Evolutionary conservation across 2,888 invertebrate genomes (phyloP), one percentile per base, ranked within the genome.

Genomic region (Drosophila kambysellisi): DNA sequence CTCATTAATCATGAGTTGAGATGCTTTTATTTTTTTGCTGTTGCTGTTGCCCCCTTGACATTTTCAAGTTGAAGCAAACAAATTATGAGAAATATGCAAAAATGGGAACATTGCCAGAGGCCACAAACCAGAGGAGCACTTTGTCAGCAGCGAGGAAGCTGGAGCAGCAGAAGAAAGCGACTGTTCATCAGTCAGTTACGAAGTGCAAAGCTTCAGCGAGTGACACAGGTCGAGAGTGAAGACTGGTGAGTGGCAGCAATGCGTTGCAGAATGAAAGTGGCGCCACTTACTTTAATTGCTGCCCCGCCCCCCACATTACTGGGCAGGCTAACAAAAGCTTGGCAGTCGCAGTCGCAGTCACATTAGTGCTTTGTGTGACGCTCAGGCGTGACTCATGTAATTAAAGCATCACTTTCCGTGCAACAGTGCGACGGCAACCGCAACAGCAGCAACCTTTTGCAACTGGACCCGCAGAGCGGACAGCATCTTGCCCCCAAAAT

Each of bases 201-300:
- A 53, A 62, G 57, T 41, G 62, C 43, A 62, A 39, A 65, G 53
- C 62, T 57, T 59, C 29, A 62, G 54, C 56, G 64, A 72, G 56
- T 41, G 32, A 50, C 65, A 65, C 58, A 54, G 37, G 62, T 48
- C 37, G 15, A 29, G 15, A 29, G 33, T 33, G 29, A 29, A 64
- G 20, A 48, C 37, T 29, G 57, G 37, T 52, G 58, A 57, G 70
- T 66, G 63, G 67, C 73, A 72, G 50, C 63, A 70, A 61, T 41
- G 76, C 76, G 66, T 56, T 70, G 72, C 77, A 69, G 66, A 71
- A 68, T 66, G 75, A 82, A 83, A 86, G 83, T 88, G 81, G 71
- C 69, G 81, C 76, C 85, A 86, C 85, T 86, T 86, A 86, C 89
- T 90, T 88, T 86, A 86, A 86, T 86, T 90, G 85, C 74, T 77